These are phyloP conservation scores for Leptinotarsa haldemani DNA, from an alignment of 2,888 invertebrate genomes.

Conservation along the genomic window DNA sequence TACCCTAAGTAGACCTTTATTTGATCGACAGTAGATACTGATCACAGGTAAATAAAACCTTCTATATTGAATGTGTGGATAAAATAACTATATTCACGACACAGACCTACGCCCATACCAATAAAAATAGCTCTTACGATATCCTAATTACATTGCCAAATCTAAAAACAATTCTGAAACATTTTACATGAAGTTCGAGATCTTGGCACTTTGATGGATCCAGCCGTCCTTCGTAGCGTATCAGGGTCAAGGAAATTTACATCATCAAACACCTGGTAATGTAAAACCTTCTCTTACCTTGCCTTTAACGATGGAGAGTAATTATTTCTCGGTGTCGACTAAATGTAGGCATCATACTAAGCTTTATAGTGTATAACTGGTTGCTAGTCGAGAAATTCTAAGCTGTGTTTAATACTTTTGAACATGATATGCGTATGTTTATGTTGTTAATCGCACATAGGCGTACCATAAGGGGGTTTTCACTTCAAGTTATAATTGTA, in stretches of 20 bases:
- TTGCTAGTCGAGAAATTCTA: slow-evolving; percentile 10
- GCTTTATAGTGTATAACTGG: slow-evolving; percentile 19
- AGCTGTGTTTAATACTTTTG: slow-evolving; percentile 1
- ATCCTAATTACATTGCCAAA: no score
- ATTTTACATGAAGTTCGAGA: no score
- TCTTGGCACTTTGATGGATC: no score
- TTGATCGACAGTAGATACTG: no score
- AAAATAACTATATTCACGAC: no score
- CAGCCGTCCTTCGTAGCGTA: not conserved
- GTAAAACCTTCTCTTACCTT: not conserved
- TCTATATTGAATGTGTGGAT: no score
- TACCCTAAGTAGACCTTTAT: no score
- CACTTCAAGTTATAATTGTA: not conserved
- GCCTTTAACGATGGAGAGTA: not conserved
- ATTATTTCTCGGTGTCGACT: not conserved
- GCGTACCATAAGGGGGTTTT: not conserved
- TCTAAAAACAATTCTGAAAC: no score
- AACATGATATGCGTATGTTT: not conserved
- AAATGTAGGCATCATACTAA: slow-evolving; percentile 16
- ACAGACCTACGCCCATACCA: no score
- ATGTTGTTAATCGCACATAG: not conserved
- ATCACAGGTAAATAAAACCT: no score
- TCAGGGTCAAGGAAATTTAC: not conserved
- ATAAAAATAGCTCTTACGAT: no score
- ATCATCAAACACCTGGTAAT: not conserved